Evolutionary conservation across 1,140 invertebrate genomes (phyloP).

Genomic region (Drosophila parabipectinata): DNA sequence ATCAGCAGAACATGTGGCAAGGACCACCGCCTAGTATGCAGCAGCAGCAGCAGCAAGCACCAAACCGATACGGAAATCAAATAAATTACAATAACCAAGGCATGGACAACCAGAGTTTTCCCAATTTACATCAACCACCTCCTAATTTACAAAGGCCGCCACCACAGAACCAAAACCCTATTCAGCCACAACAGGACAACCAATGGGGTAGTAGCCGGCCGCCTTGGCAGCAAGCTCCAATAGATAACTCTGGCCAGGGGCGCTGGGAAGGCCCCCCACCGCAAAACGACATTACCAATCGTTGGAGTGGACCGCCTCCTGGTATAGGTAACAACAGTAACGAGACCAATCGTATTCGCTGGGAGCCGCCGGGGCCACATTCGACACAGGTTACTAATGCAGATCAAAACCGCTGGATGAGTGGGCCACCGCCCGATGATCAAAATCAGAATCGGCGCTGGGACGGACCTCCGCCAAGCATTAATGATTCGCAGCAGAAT

Average conservation of each 20-base stretch:
- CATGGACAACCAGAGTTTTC: conserved; percentile 29
- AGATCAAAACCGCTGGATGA: conserved; percentile 19
- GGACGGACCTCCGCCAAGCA: conserved; percentile 23
- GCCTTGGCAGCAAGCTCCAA: conserved; percentile 14
- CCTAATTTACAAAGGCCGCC: conserved; percentile 30
- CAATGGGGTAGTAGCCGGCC: conserved; percentile 17
- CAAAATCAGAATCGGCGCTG: conserved; percentile 13
- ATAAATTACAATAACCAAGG: conserved; percentile 19
- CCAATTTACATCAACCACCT: conserved; percentile 65
- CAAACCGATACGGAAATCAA: conserved; percentile 22
- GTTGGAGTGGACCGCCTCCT: conserved; percentile 38
- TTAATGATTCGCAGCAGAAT: conserved; percentile 11
- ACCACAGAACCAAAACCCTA: conserved; percentile 12
- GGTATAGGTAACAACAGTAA: background rate
- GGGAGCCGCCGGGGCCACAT: background rate
- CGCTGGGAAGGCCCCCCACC: conserved; percentile 42
- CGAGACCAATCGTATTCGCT: background rate
- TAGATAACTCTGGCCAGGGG: background rate
- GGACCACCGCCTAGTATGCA: conserved; percentile 15
- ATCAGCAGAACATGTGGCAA: conserved; percentile 8
- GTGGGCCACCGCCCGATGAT: background rate
- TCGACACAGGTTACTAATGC: background rate
- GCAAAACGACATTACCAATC: conserved; percentile 13
- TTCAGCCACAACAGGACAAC: conserved; percentile 5
- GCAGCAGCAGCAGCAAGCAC: conserved; percentile 18